These are phyloP conservation scores for Dendrocincla fuliginosa DNA, from an alignment of 2,797 vertebrate species.

Conservation along the genomic window DNA sequence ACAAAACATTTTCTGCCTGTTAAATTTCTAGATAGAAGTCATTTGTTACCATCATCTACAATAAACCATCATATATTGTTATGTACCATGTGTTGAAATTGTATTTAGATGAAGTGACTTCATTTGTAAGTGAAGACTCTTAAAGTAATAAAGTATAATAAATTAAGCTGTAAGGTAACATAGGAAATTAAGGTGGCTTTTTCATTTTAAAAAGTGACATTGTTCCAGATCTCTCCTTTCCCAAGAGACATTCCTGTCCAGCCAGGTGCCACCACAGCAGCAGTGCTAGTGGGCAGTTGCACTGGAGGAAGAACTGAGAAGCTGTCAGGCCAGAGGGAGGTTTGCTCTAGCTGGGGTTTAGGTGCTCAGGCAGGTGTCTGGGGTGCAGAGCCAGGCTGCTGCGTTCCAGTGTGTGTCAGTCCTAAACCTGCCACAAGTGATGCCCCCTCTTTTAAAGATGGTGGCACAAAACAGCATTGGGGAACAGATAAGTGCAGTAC, in stretches of 20 bases:
- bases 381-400: not conserved
- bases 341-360: not conserved
- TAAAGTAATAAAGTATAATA: constrained; percentile 42
- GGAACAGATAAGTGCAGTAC: not conserved
- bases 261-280: not conserved
- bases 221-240: not conserved
- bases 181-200: constrained; percentile 32
- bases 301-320: not conserved
- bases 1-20: constrained; percentile 31
- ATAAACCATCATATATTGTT: constrained; percentile 42
- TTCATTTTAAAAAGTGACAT: not conserved
- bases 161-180: constrained; percentile 49
- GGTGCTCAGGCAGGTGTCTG: not conserved
- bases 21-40: constrained; percentile 50
- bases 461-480: not conserved
- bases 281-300: not conserved
- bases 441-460: not conserved
- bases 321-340: not conserved
- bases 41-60: constrained; percentile 46
- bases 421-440: not conserved
- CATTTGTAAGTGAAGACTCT: constrained; percentile 66
- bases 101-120: constrained; percentile 61
- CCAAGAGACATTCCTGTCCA: not conserved
- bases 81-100: constrained; percentile 63
- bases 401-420: not conserved